These are phyloP conservation scores for Sebastes dallii DNA, from an alignment of 2,797 vertebrate species.

Conservation along the genomic window DNA sequence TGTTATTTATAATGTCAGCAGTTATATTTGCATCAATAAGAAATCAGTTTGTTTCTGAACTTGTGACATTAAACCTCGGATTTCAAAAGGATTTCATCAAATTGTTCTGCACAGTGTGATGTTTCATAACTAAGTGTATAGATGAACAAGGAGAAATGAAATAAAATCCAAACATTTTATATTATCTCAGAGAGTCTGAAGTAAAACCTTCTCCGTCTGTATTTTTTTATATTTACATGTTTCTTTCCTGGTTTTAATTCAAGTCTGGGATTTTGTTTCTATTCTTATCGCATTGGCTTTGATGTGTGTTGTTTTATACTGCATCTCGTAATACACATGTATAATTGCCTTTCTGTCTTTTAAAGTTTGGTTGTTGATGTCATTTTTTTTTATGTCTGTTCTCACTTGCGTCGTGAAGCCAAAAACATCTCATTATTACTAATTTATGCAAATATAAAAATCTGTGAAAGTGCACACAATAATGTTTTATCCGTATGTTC, in stretches of 20 bases:
- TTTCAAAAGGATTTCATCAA: neutral
- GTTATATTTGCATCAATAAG: neutral
- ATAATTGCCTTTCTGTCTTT: conserved; percentile 11
- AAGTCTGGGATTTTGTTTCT: neutral
- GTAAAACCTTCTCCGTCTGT: neutral
- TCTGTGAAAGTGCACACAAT: neutral
- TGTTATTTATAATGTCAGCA: conserved; percentile 9
- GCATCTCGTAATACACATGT: neutral
- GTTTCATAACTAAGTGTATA: neutral
- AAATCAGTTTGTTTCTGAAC: neutral
- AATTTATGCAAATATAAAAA: neutral
- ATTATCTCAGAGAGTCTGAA: neutral
- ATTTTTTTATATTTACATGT: neutral
- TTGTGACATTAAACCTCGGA: neutral
- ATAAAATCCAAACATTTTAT: neutral
- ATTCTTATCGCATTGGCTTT: conserved; percentile 9
- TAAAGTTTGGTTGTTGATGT: neutral
- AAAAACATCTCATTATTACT: neutral
- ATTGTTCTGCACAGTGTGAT: neutral
- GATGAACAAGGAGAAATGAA: neutral
- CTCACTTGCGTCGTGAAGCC: neutral
- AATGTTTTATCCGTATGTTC: neutral
- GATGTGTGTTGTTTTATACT: neutral
- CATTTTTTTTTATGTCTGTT: neutral
- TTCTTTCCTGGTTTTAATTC: neutral